Evolutionary conservation across 2,888 invertebrate genomes (phyloP).

Genomic region (Caradrina clavipalpis): DNA sequence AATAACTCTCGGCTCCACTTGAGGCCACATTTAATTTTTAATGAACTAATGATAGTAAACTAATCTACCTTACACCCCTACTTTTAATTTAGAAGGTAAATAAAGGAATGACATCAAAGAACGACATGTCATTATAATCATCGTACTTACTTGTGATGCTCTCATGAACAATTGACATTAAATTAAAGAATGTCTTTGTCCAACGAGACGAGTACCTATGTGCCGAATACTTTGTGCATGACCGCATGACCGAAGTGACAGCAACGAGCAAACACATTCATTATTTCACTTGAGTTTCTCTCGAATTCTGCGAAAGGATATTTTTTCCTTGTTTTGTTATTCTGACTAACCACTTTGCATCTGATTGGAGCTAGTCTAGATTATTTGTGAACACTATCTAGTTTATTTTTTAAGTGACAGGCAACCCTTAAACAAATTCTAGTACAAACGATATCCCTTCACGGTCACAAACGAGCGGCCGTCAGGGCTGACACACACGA

Average conservation of each 20-base stretch:
- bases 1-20: not conserved
- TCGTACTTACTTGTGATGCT: not conserved
- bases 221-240: constrained; percentile 51
- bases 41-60: no score
- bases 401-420: constrained; percentile 8
- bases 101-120: not conserved
- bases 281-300: constrained; percentile 26
- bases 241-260: constrained; percentile 32
- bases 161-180: constrained; percentile 36
- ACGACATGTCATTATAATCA: not conserved
- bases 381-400: not conserved
- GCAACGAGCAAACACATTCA: constrained; percentile 32
- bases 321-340: constrained; percentile 29
- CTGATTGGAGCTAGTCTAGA: not conserved
- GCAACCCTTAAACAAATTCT: constrained; percentile 52
- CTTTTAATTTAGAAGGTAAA: not conserved
- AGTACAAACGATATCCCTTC: constrained; percentile 58
- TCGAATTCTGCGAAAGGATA: constrained; percentile 12
- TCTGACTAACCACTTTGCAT: constrained; percentile 12
- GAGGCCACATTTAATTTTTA: not conserved
- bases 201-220: constrained; percentile 11
- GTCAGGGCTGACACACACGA: constrained; percentile 76
- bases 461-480: constrained; percentile 67
- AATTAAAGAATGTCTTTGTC: constrained; percentile 51
- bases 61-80: not conserved